phyloP scores from a whole-genome alignment of 2,113 vertebrate species.

The Vulpes lagopus region DNA sequence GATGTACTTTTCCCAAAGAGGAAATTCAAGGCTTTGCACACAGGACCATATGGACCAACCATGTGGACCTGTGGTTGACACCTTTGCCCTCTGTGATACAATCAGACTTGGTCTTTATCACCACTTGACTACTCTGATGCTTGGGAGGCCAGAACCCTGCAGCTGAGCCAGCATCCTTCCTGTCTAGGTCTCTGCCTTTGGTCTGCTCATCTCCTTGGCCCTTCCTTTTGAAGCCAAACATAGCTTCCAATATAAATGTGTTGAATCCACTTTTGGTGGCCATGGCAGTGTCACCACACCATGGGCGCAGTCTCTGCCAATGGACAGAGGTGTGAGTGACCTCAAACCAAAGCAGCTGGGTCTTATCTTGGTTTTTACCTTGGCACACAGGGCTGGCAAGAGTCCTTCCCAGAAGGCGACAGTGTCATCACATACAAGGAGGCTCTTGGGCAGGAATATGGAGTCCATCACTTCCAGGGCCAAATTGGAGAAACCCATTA shows the following conservation, averaged over 20 bases:
- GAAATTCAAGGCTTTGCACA: neutral
- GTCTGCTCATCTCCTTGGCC: neutral
- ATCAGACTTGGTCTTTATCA: no score
- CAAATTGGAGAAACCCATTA: neutral
- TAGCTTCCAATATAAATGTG: neutral
- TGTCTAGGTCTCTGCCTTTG: neutral
- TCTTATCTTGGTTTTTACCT: no score
- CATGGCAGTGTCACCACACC: fast-evolving
- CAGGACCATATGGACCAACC: neutral
- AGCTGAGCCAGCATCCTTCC: neutral
- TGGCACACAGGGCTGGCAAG: neutral
- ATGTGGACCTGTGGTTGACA: fast-evolving
- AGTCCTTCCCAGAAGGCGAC: neutral
- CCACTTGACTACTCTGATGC: fast-evolving
- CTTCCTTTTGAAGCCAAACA: neutral
- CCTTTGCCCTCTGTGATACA: neutral
- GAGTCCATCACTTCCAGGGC: neutral
- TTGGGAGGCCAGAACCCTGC: neutral
- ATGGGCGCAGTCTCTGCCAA: neutral
- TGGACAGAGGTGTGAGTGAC: neutral
- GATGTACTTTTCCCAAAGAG: neutral
- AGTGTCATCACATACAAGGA: fast-evolving
- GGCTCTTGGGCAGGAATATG: fast-evolving
- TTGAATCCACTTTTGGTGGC: no score
- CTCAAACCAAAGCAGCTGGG: neutral